Base-by-base conservation (phyloP, 2,113 vertebrate genomes). In the Ancistrus triradiatus region DNA sequence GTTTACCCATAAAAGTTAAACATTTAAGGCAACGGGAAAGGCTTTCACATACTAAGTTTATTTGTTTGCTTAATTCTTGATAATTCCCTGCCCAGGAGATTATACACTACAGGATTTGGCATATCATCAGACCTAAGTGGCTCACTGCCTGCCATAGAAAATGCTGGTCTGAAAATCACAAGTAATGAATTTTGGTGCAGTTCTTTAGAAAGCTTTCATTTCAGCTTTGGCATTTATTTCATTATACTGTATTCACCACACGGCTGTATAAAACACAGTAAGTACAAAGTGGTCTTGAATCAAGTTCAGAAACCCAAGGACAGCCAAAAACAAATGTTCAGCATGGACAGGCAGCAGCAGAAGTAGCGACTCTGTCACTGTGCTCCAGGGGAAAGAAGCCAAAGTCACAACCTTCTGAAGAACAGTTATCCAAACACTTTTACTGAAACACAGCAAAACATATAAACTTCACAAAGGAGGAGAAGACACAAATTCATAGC, bases 271-370 rank as follows among this genome's bases (percentile, higher is more conserved):
- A 48, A 40, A 46, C 10, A 14, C 8, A 22, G 10, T 33, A 14
- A 21, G 5, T 11, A 11, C 24, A 31, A 7, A 55, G 44, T 1
- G 8, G 18, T 35, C 38, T 40, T 2, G 2, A 52, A 14, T 8
- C 5, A 52, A 17, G 38, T 44, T 35, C 10, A 55, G 4, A 14
- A 15, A 15, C 18, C 49, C 62, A 55, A 55, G 50, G 50, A 35
- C 62, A 46, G 37, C 28, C 4, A 3, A 9, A 52, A 53, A 18
- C 17, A 64, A 43, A 46, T 31, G 2, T 5, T 53, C 28, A 18
- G 18, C 19, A 35, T 28, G 13, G 17, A n/a, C 28, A 35, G 58
- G 10, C 13, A 46, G 18, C 18, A 37, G 31, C 59, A 56, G 19
- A 19, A 15, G 33, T 19, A 56, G 19, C 1, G 14, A n/a, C 38